Evolutionary conservation across 2,113 vertebrate species (phyloP), one percentile per base, ranked within the genome.

Genomic region (Desmodus rotundus): DNA sequence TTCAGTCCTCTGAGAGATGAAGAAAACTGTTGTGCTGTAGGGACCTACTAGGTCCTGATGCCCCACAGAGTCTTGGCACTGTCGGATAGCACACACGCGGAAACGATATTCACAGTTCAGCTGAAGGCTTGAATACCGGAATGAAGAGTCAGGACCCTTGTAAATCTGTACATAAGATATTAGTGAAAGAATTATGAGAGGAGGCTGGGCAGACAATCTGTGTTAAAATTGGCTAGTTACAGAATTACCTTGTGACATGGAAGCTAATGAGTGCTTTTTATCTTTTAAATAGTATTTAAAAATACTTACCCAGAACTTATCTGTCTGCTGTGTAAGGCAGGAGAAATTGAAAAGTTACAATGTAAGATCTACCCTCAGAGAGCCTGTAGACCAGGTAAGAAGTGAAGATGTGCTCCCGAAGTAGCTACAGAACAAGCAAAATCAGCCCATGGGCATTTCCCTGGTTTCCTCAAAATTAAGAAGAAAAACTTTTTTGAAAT

Each of bases 81-180:
- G 99, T 76, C 99, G 98, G 97, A 99, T 98, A 97, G 99, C 99
- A 91, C 99, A 99, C 0, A 98, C 98, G 0, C 99, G 98, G 97
- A 99, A 99, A 90, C 99, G 99, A 98, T 99, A 99, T 97, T 99
- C 99, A 91, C 98, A 99, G 98, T 98, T 99, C 95, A 99, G 98
- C 98, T 99, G 99, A 83, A 99, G 98, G 96, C 98, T 99, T 33
- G 99, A 98, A 98, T 99, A 98, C 16, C 99, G 99, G 98, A 99
- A 99, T 0, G 99, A 99, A 47, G 99, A 98, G 85, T 99, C 98
- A 0, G 99, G 97, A 91, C 99, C 99, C 98, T 98, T 99, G 95
- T 99, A 99, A 73, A 99, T 98, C 99, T 99, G 98, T 11, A 16
- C 74, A 6, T 7, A 31, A 93, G 81, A 65, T 22, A 87, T 50